Percentiles rank a stretch among this genome's conserved stretches.
Evolutionary conservation across 2,113 vertebrate genomes (phyloP).

Genomic region (Clarias batrachus): DNA sequence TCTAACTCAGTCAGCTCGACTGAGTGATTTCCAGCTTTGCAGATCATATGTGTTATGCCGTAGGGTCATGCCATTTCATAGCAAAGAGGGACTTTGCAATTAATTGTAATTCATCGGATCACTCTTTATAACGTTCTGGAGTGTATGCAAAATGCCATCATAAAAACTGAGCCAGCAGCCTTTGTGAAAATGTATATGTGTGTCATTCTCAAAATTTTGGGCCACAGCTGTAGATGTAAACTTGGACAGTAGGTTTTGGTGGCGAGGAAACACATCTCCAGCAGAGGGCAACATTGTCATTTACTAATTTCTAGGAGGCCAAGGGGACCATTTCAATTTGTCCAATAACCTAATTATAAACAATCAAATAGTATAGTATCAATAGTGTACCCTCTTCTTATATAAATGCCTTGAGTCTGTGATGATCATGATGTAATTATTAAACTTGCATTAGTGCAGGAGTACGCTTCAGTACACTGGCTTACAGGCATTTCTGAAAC

Average conservation of each 20-base stretch:
- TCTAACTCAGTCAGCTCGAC: no score
- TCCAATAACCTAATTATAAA: neutral
- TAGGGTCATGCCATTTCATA: no score
- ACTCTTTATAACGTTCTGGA: no score
- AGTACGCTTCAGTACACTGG: neutral
- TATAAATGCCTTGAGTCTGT: neutral
- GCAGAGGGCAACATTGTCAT: slow-evolving; percentile 57
- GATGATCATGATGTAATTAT: neutral
- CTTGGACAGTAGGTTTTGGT: neutral
- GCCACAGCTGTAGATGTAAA: neutral
- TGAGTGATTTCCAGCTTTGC: no score
- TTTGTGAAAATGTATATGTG: no score
- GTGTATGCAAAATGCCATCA: no score
- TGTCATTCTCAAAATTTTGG: no score
- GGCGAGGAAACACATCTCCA: slow-evolving; percentile 40
- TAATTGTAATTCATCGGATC: no score
- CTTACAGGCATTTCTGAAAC: slow-evolving; percentile 38
- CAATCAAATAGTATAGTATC: neutral
- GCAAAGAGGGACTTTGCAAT: no score
- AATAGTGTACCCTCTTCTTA: neutral
- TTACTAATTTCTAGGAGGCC: no score
- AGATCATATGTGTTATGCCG: no score
- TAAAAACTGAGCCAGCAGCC: no score
- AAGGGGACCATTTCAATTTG: neutral
- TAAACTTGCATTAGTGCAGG: neutral